Evolutionary conservation across 2,797 vertebrate genomes (phyloP).

Genomic region (Rhinella marina): DNA sequence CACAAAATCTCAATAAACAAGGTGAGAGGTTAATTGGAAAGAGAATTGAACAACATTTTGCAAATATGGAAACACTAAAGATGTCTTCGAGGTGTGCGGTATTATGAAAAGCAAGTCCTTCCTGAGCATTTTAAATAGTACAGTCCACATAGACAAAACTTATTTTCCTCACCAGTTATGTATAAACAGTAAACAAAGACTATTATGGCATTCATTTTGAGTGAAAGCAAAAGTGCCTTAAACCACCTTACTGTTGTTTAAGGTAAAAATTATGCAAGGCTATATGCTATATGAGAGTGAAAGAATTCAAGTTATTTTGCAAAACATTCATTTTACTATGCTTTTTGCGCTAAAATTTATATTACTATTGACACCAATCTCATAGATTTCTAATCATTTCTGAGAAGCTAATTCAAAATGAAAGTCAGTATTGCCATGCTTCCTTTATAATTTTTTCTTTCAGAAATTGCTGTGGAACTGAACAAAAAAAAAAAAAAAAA

Average conservation of each 20-base stretch:
- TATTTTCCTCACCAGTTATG: constrained; percentile 1
- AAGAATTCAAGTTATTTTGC: neutral
- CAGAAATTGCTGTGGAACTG: no score
- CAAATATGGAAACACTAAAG: constrained; percentile 43
- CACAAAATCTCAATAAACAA: constrained; percentile 60
- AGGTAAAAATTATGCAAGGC: no score
- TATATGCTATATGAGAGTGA: neutral
- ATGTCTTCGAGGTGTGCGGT: constrained; percentile 13
- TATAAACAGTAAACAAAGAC: neutral
- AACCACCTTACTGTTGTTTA: no score
- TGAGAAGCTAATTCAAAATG: no score
- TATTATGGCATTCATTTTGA: neutral
- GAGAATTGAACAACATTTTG: constrained; percentile 58
- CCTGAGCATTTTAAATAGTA: constrained; percentile 25
- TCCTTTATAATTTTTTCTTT: no score
- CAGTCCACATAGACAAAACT: neutral
- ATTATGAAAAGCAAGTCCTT: constrained; percentile 33
- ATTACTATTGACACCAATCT: no score
- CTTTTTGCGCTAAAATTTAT: no score
- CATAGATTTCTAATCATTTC: no score
- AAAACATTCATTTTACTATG: no score
- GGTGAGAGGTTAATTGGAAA: constrained; percentile 60
- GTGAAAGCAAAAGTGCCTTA: neutral
- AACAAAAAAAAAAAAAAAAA: no score
- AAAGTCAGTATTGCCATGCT: no score